Conservation (phyloP, 1,140 invertebrate species). For the Drosophila nebulosa region DNA sequence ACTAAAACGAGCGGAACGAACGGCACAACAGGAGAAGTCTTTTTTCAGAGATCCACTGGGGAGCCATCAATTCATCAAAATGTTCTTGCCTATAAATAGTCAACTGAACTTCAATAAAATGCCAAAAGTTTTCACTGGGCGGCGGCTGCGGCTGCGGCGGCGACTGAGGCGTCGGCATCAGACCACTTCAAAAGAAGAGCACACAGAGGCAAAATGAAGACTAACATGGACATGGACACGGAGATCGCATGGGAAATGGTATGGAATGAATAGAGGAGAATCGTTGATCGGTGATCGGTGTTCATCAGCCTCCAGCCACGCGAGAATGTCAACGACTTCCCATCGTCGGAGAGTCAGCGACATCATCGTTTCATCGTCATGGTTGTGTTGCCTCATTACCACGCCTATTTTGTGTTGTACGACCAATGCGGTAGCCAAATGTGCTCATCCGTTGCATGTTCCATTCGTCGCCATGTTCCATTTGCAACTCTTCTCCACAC, state of each 20-base stretch:
- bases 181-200: slow-evolving; percentile 47
- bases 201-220: slow-evolving; percentile 39
- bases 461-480: slow-evolving; percentile 43
- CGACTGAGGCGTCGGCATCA: neutral
- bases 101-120: slow-evolving; percentile 71
- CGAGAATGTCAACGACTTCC: slow-evolving; percentile 60
- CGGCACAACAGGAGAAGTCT: neutral
- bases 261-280: neutral
- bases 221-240: slow-evolving; percentile 17
- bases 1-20: slow-evolving; percentile 44
- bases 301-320: slow-evolving; percentile 13
- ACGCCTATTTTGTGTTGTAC: slow-evolving; percentile 65
- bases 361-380: slow-evolving; percentile 7
- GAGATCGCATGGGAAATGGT: slow-evolving; percentile 10
- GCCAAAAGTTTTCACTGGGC: slow-evolving; percentile 51
- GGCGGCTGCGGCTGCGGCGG: no score
- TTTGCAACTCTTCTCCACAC: slow-evolving; percentile 51
- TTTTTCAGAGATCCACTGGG: slow-evolving; percentile 42
- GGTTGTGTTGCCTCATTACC: slow-evolving; percentile 43
- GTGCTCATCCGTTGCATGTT: slow-evolving; percentile 42
- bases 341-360: slow-evolving; percentile 40
- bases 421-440: slow-evolving; percentile 62
- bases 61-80: slow-evolving; percentile 77
- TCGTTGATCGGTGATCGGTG: neutral
- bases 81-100: slow-evolving; percentile 59